Percentiles rank a stretch among this genome's conserved stretches.
These are phyloP conservation scores for Hypocryptadius cinnamomeus DNA, from an alignment of 2,113 vertebrate species.

Conservation along the genomic window DNA sequence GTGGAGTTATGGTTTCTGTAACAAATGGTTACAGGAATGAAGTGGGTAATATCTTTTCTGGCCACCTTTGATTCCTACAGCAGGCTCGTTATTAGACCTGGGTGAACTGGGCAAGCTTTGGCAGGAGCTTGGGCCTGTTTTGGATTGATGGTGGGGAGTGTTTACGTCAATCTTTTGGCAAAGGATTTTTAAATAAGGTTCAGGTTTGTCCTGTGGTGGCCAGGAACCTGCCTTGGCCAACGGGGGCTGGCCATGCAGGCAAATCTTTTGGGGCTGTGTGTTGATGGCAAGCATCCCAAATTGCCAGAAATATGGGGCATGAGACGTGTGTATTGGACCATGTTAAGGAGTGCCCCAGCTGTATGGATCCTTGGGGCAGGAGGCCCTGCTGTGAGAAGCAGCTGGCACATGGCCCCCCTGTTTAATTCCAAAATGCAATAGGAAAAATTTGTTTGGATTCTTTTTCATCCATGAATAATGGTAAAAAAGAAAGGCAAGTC, in stretches of 20 bases:
- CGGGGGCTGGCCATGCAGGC: neutral
- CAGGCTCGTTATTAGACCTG: neutral
- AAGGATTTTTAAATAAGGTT: neutral
- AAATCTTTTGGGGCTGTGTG: neutral
- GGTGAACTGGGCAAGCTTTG: neutral
- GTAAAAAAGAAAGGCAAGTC: neutral
- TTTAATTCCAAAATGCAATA: neutral
- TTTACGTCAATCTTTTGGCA: neutral
- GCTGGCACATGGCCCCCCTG: neutral
- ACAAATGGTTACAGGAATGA: neutral
- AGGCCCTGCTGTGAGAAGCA: neutral
- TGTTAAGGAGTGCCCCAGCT: neutral
- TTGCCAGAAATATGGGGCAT: neutral
- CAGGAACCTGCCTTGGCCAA: neutral
- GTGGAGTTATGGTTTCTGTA: neutral
- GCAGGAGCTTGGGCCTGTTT: neutral
- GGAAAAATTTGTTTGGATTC: neutral
- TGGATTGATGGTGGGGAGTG: neutral
- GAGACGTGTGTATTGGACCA: neutral
- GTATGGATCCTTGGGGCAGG: neutral
- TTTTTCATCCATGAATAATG: neutral
- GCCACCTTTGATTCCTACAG: neutral
- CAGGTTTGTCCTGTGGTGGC: neutral
- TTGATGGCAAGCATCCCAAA: neutral
- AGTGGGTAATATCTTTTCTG: neutral